Evolutionary conservation across 2,888 invertebrate species (phyloP), one percentile per base, ranked within the genome.

Genomic region (Serrognathus titanus): DNA sequence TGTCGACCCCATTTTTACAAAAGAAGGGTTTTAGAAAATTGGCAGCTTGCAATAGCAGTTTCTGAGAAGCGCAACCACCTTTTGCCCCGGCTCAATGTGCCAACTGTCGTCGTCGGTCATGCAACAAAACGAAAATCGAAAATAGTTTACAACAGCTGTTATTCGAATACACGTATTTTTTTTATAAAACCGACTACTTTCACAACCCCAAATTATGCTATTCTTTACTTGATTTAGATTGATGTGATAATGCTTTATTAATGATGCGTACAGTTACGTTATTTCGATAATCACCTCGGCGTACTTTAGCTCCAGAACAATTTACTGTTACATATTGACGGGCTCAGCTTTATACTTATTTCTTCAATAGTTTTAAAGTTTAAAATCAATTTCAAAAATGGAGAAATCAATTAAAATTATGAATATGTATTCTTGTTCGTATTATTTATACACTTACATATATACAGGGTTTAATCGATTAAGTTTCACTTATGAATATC

Each of bases 141-240:
- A 40, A 40, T 40, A 11, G 13, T 40, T 12, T 12, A 11, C 11
- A 40, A 13, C 40, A 40, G 40, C 40, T 40, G 40, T 40, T 12
- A 40, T 12, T 12, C 40, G 40, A 40, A 12, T 40, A 40, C 12
- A 13, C 12, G 40, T 12, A 40, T 8, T 5, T 40, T 40, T 40
- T 40, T 11, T 40, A 31, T 31, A 31, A 31, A 31, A 31, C 24
- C 24, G 24, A 31, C 24, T 31, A 31, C 24, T 52, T 52, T 52
- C 38, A 46, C 52, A 52, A 52, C 52, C 51, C 52, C 47, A 47
- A 52, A 52, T 52, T 52, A 52, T 35, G 52, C 11, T 47, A 52
- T 52, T 52, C 46, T 52, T 37, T 20, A 12, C 38, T 52, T 46
- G 52, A 52, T 52, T 46, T 46, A 46, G 52, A 52, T 52, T 52